Base-by-base conservation (phyloP, 2,888 invertebrate species). In the Lysandra coridon region DNA sequence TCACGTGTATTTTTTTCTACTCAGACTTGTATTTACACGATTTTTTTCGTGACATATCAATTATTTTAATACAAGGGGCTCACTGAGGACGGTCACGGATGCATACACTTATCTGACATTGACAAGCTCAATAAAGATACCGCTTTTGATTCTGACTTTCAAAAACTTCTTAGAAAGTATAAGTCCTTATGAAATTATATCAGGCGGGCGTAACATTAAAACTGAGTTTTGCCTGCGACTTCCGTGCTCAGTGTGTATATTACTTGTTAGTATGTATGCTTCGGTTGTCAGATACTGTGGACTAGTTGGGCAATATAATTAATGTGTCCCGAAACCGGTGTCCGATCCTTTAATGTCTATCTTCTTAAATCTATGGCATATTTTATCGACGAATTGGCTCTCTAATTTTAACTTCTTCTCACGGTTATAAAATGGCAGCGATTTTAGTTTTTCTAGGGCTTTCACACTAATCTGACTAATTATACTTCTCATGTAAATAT, bases 61-160 rank as follows among this genome's bases (percentile, higher is more conserved):
- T 80, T 80, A 78, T 77, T 73, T 79, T 33, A 73, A 53, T 78
- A 60, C 53, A 75, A 74, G 62, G 69, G 76, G 73, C 78, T 80
- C 80, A 80, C 78, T 77, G 81, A 87, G 88, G 86, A 88, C 87
- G 89, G 89, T 88, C 89, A 89, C 86, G 88, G 88, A 90, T 90
- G 91, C 91, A 87, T 86, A 85, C 86, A 81, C 87, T 89, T 92
- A 93, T 92, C 93, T 90, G 91, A 92, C 91, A 91, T 88, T 90
- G 93, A 92, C 92, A 91, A 89, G 92, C 92, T 92, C 92, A 92
- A 92, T 92, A 92, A 92, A 93, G 89, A 87, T 92, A 92, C 92
- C 85, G 88, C 87, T 87, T 86, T 87, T 89, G 88, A 86, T 85
- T 84, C 83, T 82, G 83, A 85, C 69, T 33, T 57, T 80, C 85